Evolutionary conservation across 2,113 vertebrate genomes (phyloP), one percentile per base, ranked within the genome.

Genomic region (Cettia cetti): DNA sequence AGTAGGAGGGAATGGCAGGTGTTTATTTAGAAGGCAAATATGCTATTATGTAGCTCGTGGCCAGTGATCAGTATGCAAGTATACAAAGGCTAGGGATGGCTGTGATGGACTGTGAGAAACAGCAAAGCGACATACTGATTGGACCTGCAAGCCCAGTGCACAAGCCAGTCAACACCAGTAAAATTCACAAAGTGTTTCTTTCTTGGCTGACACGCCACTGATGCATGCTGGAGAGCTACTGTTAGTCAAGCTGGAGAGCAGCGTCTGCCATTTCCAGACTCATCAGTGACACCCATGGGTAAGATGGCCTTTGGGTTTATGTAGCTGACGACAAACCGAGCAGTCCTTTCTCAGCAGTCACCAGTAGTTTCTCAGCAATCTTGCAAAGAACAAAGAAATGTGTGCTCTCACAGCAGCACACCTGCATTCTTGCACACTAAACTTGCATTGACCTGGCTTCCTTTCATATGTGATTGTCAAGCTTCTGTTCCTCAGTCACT

Each of bases 221-320:
- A 66, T 86, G 56, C 66, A 63, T 15, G 23, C 28, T 2, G 0
- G 49, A 83, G 74, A 81, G 40, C 9, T 69, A 31, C 84, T 61
- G 49, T 39, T 68, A 93, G 72, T 33, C 87, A 90, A 80, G 63
- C 61, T 75, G n/a, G 47, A 82, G 22, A 16, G 10, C 21, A 91
- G 66, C 66, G 83, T 33, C 83, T 94, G 45, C 53, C 52, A 28
- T n/a, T 65, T 89, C 82, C 56, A 74, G 49, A 88, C 44, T 37
- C 61, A 26, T 26, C 31, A 74, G 40, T n/a, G 80, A 79, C 49
- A 85, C 39, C 53, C 59, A 70, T 13, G 60, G 82, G 47, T 61
- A 71, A 68, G 33, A 44, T 23, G 33, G 52, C 44, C n/a, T 90
- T 80, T 77, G 26, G 18, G 11, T 85, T 87, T 63, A 82, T 56